These are phyloP conservation scores for Indri indri DNA, from an alignment of 2,113 vertebrate genomes.

Conservation along the genomic window DNA sequence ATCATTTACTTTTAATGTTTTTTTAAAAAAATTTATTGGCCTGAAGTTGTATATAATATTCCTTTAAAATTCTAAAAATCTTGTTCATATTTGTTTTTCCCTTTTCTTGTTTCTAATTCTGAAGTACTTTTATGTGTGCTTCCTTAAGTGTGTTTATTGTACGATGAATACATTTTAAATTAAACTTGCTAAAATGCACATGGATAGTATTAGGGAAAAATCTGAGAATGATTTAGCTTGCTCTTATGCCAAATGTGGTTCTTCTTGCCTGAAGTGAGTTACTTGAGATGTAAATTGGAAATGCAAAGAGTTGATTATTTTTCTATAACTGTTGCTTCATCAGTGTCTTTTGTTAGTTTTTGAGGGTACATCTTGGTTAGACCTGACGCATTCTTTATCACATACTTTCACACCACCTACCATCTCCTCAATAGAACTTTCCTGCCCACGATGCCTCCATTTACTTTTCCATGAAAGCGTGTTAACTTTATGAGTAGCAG, in stretches of 20 bases:
- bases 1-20: background rate
- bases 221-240: slow-evolving; percentile 72
- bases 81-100: background rate
- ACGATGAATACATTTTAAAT: slow-evolving; percentile 72
- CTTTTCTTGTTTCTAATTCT: slow-evolving; percentile 48
- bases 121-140: slow-evolving; percentile 34
- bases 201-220: slow-evolving; percentile 71
- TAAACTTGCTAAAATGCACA: slow-evolving; percentile 66
- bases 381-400: slow-evolving; percentile 50
- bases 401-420: slow-evolving; percentile 35
- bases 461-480: slow-evolving; percentile 51
- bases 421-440: background rate
- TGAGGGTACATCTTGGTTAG: slow-evolving; percentile 48
- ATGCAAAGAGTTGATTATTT: slow-evolving; percentile 61
- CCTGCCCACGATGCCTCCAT: slow-evolving; percentile 44
- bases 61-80: slow-evolving; percentile 47
- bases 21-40: background rate
- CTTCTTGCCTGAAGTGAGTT: slow-evolving; percentile 66
- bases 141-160: slow-evolving; percentile 64
- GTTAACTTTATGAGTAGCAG: slow-evolving; percentile 53
- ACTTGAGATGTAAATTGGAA: slow-evolving; percentile 63
- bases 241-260: slow-evolving; percentile 63
- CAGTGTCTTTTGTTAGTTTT: slow-evolving; percentile 31
- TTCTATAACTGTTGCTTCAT: slow-evolving; percentile 55
- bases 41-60: slow-evolving; percentile 11